A percentile compares a stretch with the other conserved stretches of the same genome.
phyloP scores from a whole-genome alignment of 2,888 invertebrate species.

The Tinea pellionella region DNA sequence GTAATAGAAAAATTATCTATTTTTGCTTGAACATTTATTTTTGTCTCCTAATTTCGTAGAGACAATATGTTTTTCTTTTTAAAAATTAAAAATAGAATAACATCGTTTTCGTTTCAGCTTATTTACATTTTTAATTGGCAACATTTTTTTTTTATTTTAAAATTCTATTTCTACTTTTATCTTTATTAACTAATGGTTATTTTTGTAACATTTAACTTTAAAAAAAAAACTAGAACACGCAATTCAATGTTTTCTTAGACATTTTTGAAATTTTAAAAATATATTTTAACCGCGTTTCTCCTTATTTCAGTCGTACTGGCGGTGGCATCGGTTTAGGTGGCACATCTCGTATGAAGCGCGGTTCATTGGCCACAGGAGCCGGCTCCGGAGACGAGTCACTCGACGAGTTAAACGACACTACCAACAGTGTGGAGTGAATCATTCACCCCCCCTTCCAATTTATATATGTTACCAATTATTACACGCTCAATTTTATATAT shows the following conservation, averaged over 20 bases:
- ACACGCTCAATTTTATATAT: conserved; percentile 1
- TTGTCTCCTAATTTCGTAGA: too few relatives aligned
- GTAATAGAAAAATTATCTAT: too few relatives aligned
- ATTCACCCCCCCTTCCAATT: not conserved
- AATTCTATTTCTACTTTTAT: not conserved
- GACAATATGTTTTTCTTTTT: too few relatives aligned
- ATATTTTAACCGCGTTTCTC: too few relatives aligned
- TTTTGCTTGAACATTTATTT: too few relatives aligned
- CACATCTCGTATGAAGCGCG: conserved; percentile 75
- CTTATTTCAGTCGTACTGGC: conserved; percentile 59
- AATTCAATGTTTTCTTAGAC: too few relatives aligned
- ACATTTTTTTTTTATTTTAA: too few relatives aligned
- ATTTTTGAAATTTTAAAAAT: not conserved
- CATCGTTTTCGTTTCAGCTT: not conserved
- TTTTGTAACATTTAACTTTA: too few relatives aligned
- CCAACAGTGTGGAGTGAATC: conserved; percentile 76
- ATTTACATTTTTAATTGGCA: not conserved
- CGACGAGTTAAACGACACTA: conserved; percentile 78
- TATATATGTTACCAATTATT: not conserved
- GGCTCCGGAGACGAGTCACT: conserved; percentile 82
- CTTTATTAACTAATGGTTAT: not conserved
- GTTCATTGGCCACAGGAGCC: conserved; percentile 74
- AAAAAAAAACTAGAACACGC: too few relatives aligned
- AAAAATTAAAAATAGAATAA: too few relatives aligned
- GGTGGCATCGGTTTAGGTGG: conserved; percentile 72